Evolutionary conservation across 2,888 invertebrate species (phyloP), one percentile per base, ranked within the genome.

Genomic region (Rhagophthalmus giganteus): DNA sequence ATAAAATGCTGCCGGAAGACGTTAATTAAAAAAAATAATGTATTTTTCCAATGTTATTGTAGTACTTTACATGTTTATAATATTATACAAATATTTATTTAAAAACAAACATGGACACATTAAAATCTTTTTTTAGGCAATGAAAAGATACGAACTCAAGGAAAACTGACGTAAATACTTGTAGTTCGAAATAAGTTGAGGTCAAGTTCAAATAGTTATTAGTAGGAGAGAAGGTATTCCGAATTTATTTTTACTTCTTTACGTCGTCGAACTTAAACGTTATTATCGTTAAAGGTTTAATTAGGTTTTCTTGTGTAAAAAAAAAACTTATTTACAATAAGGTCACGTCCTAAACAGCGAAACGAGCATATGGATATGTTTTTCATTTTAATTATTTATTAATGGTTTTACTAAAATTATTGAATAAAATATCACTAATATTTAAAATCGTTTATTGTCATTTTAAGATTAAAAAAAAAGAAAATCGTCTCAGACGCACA

Each of bases 161-260:
- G 35, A 45, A 46, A 11, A n/a, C 9, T 46, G 46, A 46, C 46
- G 46, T 39, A 46, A 46, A 46, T 38, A 24, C 26, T 24, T 33
- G 12, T 26, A 34, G 28, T 26, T 38, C 15, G 34, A 46, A 46
- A 46, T 46, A 46, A 38, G 47, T 33, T 39, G 47, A 47, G 47
- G 47, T 47, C 47, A 47, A 47, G 47, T 47, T 47, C 47, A 47
- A 40, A 32, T 39, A 25, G n/a, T n/a, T n/a, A n/a, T n/a, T n/a
- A n/a, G n/a, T n/a, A n/a, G n/a, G n/a, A n/a, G n/a, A n/a, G n/a
- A n/a, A n/a, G n/a, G n/a, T n/a, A n/a, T n/a, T n/a, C n/a, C n/a
- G n/a, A n/a, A n/a, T n/a, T n/a, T n/a, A 34, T 16, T n/a, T 32
- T 10, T 12, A 32, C 7, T 30, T 5, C 24, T 24, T 5, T 24